A percentile compares a stretch with the other conserved stretches of the same genome.
Evolutionary conservation across 2,113 vertebrate genomes (phyloP).

Genomic region (Oophaga pumilio): DNA sequence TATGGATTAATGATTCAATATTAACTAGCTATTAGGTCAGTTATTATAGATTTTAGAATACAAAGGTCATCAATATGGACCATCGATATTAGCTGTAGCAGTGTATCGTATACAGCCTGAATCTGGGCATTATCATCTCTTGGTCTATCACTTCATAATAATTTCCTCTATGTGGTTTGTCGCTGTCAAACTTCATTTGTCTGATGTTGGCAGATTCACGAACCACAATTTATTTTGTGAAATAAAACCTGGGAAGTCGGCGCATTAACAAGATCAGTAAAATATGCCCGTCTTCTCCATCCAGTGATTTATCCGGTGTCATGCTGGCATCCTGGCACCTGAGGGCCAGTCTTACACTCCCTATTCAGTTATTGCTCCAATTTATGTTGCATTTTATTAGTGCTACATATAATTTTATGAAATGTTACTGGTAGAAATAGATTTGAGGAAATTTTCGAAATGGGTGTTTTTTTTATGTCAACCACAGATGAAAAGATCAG

Average conservation of each 20-base stretch:
- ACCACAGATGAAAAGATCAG: background rate
- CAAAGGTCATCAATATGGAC: background rate
- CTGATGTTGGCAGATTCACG: background rate
- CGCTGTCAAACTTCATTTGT: background rate
- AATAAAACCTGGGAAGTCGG: background rate
- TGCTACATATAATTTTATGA: background rate
- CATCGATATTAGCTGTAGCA: background rate
- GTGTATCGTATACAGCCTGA: background rate
- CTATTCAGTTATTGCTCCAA: background rate
- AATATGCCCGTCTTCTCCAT: background rate
- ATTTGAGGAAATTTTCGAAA: background rate
- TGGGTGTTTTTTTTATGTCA: background rate
- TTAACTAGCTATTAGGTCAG: background rate
- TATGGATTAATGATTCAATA: background rate
- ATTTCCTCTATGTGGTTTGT: background rate
- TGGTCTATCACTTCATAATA: background rate
- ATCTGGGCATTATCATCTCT: background rate
- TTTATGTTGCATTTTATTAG: conserved; percentile 14
- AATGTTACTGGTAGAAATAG: background rate
- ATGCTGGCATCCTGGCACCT: background rate
- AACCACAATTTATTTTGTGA: background rate
- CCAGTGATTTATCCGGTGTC: background rate
- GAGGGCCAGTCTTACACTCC: background rate
- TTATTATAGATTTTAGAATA: background rate
- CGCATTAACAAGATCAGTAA: background rate